Percentiles rank a stretch among this genome's conserved stretches.
These are phyloP conservation scores for Pycnomerus fuliginosus DNA, from an alignment of 2,888 invertebrate genomes.

Conservation along the genomic window DNA sequence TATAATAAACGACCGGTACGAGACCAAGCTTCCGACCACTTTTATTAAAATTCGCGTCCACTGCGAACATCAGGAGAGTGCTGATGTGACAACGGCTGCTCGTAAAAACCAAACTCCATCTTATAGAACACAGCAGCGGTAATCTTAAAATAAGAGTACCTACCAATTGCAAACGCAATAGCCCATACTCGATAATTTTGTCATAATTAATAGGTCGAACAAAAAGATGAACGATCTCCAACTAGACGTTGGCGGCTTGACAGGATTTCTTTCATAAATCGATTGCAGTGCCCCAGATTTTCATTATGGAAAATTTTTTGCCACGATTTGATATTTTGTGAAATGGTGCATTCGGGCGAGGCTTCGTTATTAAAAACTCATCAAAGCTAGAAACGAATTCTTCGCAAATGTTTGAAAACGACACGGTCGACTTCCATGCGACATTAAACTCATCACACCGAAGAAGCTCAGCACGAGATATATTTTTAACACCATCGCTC, in stretches of 20 bases:
- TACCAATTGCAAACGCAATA: slow-evolving; percentile 6
- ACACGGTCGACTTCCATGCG: no score
- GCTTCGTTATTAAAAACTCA: slow-evolving; percentile 7
- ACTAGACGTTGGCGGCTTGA: no score
- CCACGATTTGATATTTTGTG: slow-evolving; percentile 4
- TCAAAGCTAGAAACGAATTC: slow-evolving; percentile 5
- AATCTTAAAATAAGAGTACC: slow-evolving; percentile 6
- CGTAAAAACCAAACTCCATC: slow-evolving; percentile 35
- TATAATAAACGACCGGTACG: slow-evolving; percentile 28
- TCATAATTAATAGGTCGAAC: slow-evolving; percentile 7
- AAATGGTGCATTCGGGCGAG: slow-evolving; percentile 4
- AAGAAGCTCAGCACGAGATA: no score
- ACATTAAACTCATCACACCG: no score
- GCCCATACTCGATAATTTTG: background rate
- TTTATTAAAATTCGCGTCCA: slow-evolving; percentile 41
- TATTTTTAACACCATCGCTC: no score
- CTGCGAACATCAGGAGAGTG: slow-evolving; percentile 33
- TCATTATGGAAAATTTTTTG: slow-evolving; percentile 6
- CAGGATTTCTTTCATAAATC: slow-evolving; percentile 7
- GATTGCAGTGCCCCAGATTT: slow-evolving; percentile 1
- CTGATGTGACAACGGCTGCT: slow-evolving; percentile 42
- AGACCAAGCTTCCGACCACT: slow-evolving; percentile 31
- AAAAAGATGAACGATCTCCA: no score
- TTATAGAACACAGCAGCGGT: slow-evolving; percentile 11
- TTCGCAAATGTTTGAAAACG: slow-evolving; percentile 3